Base-by-base conservation (phyloP, 2,888 invertebrate species). In the Xestoiulus laeticollis region DNA sequence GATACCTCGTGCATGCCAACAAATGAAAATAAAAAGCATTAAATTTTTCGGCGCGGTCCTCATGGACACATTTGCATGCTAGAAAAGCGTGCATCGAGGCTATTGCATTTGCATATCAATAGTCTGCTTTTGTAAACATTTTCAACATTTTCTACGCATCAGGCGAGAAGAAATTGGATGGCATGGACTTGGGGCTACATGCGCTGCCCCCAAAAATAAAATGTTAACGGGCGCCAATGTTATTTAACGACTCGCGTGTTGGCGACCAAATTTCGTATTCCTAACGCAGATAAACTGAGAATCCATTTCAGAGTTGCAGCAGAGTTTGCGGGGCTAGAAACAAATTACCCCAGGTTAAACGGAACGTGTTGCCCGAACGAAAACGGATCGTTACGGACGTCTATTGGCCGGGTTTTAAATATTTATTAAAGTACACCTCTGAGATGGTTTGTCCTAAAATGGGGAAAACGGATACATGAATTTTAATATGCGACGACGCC, bases 31-130 rank as follows among this genome's bases (percentile, higher is more conserved):
- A 78, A 78, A 30, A 78, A 78, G 14, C 78, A 78, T 78, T 78
- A 78, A 78, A 78, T 26, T 78, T 78, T 78, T 30, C 30, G 14
- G 30, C 78, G 78, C 30, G 30, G 30, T 78, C 78, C 78, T 78
- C 78, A 12, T 78, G 78, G 78, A 78, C 78, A 78, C 78, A 78
- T 78, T 78, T 78, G 78, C 78, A 78, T 78, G 78, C 30, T 78
- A 30, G 78, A 78, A 78, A 78, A 78, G 78, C 78, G 78, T 30
- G 30, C 30, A 78, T 78, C 78, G 78, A 30, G 78, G 30, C 78
- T 78, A 78, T 78, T 78, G 78, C 78, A 78, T 78, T 78, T 78
- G 78, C 78, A 78, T 78, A 78, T 78, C 78, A 78, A 78, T 78
- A 78, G 78, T 78, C 78, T 78, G 30, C 78, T 78, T 78, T 78